Evolutionary conservation across 2,113 vertebrate species (phyloP).

Genomic region (Archilochus colubris): DNA sequence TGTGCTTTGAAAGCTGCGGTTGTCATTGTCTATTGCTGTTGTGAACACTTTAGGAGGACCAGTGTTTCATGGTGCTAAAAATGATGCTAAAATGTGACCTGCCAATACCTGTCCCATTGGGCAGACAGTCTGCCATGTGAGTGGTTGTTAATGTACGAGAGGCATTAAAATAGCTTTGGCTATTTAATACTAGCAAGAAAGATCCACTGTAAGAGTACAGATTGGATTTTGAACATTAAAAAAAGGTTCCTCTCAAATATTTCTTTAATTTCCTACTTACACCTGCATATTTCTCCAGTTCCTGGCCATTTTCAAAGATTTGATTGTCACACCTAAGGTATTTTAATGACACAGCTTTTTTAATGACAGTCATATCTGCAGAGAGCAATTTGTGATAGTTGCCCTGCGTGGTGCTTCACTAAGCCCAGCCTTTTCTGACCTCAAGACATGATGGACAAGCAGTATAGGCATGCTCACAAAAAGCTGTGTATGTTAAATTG

Average conservation of each 20-base stretch:
- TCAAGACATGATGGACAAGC: rapidly evolving
- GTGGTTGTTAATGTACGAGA: not conserved
- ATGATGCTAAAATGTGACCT: not conserved
- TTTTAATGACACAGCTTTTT: not conserved
- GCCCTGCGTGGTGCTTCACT: not conserved
- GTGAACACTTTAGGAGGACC: not conserved
- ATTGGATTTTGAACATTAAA: not conserved
- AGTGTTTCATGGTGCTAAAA: not conserved
- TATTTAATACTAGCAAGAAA: not conserved
- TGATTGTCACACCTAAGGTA: not conserved
- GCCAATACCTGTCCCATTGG: not conserved
- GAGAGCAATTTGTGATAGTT: not conserved
- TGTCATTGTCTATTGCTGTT: not conserved
- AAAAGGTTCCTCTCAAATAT: not conserved
- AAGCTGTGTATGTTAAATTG: not conserved
- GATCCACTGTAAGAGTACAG: not conserved
- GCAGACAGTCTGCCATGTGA: not conserved
- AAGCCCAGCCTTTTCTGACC: not conserved
- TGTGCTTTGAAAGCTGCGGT: not conserved
- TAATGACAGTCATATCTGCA: not conserved
- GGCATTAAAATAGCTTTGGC: not conserved
- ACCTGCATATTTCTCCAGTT: not conserved
- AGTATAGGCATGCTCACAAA: not conserved
- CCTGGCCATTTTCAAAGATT: not conserved
- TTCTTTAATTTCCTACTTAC: not conserved